Conservation (phyloP, 2,797 vertebrate genomes). For the Lophius americanus region DNA sequence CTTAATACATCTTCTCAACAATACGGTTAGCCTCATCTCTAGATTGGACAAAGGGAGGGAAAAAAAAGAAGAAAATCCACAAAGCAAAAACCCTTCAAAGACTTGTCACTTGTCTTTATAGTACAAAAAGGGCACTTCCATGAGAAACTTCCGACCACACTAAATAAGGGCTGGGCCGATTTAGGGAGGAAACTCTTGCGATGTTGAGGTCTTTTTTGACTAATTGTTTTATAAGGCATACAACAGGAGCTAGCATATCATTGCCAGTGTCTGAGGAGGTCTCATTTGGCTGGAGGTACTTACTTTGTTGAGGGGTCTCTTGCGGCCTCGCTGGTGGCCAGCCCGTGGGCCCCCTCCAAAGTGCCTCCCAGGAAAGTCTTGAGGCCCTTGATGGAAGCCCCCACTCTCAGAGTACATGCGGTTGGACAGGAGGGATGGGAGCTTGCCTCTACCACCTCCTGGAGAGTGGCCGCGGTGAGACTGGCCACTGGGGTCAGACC, state of each 20-base stretch:
- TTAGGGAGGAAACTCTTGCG: slow-evolving; percentile 29
- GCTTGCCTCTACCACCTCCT: slow-evolving; percentile 88
- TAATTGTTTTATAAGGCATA: slow-evolving; percentile 41
- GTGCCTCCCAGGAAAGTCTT: slow-evolving; percentile 88
- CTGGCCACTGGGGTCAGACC: slow-evolving; percentile 80
- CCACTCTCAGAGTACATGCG: slow-evolving; percentile 90
- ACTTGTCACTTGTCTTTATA: slow-evolving; percentile 35
- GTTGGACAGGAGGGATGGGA: slow-evolving; percentile 93
- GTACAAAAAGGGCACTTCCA: slow-evolving; percentile 26
- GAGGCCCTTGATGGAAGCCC: slow-evolving; percentile 87
- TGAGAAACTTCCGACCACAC: slow-evolving; percentile 33
- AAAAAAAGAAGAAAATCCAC: slow-evolving; percentile 14
- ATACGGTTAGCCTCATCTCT: slow-evolving; percentile 27
- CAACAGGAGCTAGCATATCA: slow-evolving; percentile 44
- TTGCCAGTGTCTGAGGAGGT: slow-evolving; percentile 65
- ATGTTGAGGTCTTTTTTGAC: slow-evolving; percentile 33
- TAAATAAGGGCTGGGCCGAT: slow-evolving; percentile 34
- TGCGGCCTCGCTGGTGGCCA: slow-evolving; percentile 90
- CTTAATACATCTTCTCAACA: slow-evolving; percentile 5
- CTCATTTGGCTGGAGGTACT: slow-evolving; percentile 81
- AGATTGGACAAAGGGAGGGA: slow-evolving; percentile 9
- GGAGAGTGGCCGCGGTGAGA: slow-evolving; percentile 80
- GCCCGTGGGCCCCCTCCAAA: slow-evolving; percentile 87
- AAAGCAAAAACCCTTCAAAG: slow-evolving; percentile 17
- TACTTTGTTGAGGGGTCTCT: slow-evolving; percentile 90